Evolutionary conservation across 2,113 vertebrate species (phyloP).

Genomic region (Setophaga kirtlandii): DNA sequence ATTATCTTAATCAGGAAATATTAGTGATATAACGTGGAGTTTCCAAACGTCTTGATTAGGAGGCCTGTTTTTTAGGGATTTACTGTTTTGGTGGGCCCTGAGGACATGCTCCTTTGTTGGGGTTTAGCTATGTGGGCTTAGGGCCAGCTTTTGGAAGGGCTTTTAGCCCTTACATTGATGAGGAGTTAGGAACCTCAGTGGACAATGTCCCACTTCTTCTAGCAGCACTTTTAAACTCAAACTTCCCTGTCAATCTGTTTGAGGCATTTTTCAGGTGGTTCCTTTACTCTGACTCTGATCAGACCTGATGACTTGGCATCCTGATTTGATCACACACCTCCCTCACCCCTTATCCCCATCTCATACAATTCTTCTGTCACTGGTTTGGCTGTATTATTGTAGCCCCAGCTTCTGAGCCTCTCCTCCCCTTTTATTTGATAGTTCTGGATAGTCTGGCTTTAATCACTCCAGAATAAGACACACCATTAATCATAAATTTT

Average conservation of each 20-base stretch:
- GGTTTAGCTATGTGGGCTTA: rapidly evolving
- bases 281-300: not conserved
- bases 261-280: not conserved
- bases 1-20: not conserved
- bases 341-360: not conserved
- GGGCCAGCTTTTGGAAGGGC: not conserved
- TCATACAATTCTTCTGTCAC: not conserved
- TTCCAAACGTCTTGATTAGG: not conserved
- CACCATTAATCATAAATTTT: not conserved
- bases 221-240: rapidly evolving
- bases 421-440: not conserved
- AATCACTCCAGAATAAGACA: not conserved
- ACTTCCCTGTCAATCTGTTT: not conserved
- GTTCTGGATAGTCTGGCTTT: not conserved
- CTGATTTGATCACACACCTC: not conserved
- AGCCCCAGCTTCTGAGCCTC: not conserved
- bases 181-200: not conserved
- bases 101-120: rapidly evolving
- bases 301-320: not conserved
- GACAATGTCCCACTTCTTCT: not conserved
- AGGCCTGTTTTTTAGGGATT: not conserved
- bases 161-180: not conserved
- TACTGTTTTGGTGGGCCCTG: not conserved
- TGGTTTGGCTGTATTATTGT: not conserved
- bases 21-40: not conserved